Evolutionary conservation across 2,888 invertebrate genomes (phyloP).

Genomic region (Synergus gifuensis): DNA sequence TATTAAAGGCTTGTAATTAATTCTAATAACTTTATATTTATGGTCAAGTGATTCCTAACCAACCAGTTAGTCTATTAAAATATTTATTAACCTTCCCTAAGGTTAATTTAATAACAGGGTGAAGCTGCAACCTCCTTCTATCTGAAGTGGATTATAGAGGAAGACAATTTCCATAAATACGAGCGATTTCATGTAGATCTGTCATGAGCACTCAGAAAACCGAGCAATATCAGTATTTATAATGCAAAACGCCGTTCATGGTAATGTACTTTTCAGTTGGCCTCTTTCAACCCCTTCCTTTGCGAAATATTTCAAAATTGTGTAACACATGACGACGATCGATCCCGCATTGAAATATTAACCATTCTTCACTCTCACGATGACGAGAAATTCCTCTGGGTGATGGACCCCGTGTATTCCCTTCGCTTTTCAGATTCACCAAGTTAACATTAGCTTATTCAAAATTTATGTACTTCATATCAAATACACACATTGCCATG

Average conservation of each 20-base stretch:
- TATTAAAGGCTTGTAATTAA: not conserved
- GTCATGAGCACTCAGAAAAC: slow-evolving; percentile 38
- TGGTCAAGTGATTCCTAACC: too few relatives aligned
- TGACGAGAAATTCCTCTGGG: slow-evolving; percentile 26
- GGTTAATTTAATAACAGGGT: too few relatives aligned
- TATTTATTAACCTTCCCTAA: too few relatives aligned
- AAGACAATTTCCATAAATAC: slow-evolving; percentile 55
- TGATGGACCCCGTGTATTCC: not conserved
- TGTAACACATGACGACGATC: slow-evolving; percentile 31
- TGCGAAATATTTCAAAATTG: slow-evolving; percentile 24
- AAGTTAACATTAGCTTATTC: not conserved
- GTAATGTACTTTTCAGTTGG: slow-evolving; percentile 19
- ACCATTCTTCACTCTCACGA: slow-evolving; percentile 22
- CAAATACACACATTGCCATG: not conserved
- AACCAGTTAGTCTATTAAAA: too few relatives aligned
- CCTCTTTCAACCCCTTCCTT: not conserved
- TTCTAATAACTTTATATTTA: too few relatives aligned
- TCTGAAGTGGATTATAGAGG: slow-evolving; percentile 7
- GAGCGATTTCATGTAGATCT: slow-evolving; percentile 50
- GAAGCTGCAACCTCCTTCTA: not conserved
- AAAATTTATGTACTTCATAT: not conserved
- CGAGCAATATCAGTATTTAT: slow-evolving; percentile 34
- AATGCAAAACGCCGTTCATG: slow-evolving; percentile 20
- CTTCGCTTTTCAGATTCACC: not conserved
- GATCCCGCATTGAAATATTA: slow-evolving; percentile 33